phyloP scores from a whole-genome alignment of 2,113 vertebrate species.

The Nymphicus hollandicus region DNA sequence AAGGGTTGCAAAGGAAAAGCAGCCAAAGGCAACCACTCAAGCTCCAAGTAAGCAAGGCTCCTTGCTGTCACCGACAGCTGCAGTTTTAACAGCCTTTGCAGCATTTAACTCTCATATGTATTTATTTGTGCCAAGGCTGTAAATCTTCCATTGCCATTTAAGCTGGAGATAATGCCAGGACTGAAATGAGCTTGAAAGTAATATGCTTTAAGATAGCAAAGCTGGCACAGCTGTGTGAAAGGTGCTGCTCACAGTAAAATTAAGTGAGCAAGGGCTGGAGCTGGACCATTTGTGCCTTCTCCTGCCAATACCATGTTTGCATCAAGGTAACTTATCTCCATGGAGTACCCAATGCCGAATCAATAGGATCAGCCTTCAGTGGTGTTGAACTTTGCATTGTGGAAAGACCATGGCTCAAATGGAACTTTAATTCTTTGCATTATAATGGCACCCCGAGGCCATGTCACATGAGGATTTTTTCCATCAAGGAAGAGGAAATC shows the following conservation, averaged over 20 bases:
- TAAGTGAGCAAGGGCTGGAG: neutral
- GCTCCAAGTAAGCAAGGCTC: neutral
- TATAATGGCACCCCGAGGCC: slow-evolving; percentile 18
- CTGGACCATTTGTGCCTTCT: neutral
- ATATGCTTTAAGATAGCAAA: neutral
- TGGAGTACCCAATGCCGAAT: slow-evolving; percentile 26
- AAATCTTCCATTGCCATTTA: neutral
- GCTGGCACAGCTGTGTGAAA: neutral
- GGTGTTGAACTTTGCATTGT: slow-evolving; percentile 60
- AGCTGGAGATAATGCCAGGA: neutral
- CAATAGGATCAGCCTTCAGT: slow-evolving; percentile 54
- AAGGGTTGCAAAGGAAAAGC: neutral
- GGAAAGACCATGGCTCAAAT: slow-evolving; percentile 52
- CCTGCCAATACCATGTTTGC: neutral
- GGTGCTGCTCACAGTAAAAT: neutral
- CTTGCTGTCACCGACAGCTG: neutral
- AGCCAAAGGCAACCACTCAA: neutral
- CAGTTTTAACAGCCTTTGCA: neutral
- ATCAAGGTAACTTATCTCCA: slow-evolving; percentile 46
- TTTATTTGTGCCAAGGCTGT: neutral
- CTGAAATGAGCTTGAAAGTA: neutral
- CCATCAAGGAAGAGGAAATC: slow-evolving; percentile 32
- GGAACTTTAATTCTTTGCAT: slow-evolving; percentile 65
- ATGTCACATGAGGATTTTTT: slow-evolving; percentile 46
- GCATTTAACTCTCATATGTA: neutral